phyloP scores from a whole-genome alignment of 2,113 vertebrate genomes.

The Puma concolor region DNA sequence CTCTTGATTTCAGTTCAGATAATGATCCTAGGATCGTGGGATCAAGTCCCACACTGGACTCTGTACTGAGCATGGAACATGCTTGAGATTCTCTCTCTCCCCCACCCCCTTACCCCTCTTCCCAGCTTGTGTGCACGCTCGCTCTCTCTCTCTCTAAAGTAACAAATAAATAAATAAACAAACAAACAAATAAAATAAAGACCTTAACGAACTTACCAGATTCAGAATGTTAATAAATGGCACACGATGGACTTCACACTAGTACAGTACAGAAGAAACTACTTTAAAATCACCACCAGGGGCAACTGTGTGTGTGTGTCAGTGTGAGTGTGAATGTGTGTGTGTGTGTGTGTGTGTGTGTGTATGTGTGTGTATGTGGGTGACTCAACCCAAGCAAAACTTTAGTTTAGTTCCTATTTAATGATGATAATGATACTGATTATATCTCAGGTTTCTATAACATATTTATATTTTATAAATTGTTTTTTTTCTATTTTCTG shows the following conservation, averaged over 20 bases:
- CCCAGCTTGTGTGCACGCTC: no score
- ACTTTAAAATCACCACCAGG: neutral
- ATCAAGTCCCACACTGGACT: no score
- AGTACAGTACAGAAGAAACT: neutral
- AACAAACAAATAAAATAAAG: no score
- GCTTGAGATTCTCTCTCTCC: no score
- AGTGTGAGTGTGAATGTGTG: neutral
- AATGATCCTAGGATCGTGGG: no score
- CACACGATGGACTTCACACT: rapidly evolving
- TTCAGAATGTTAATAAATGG: neutral
- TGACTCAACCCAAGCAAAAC: neutral
- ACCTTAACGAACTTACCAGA: neutral
- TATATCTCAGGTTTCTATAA: neutral
- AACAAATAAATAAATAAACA: no score
- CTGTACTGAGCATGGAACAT: no score
- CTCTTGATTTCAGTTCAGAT: no score
- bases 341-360: neutral
- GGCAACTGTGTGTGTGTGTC: neutral
- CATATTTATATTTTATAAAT: neutral
- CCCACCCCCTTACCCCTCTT: no score
- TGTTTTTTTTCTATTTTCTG: neutral
- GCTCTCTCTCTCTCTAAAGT: no score
- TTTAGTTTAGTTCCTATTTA: neutral
- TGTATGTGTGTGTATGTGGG: neutral
- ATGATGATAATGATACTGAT: neutral